Evolutionary conservation across 2,113 vertebrate genomes (phyloP), one percentile per base, ranked within the genome.

Genomic region (Melanostigma gelatinosum): DNA sequence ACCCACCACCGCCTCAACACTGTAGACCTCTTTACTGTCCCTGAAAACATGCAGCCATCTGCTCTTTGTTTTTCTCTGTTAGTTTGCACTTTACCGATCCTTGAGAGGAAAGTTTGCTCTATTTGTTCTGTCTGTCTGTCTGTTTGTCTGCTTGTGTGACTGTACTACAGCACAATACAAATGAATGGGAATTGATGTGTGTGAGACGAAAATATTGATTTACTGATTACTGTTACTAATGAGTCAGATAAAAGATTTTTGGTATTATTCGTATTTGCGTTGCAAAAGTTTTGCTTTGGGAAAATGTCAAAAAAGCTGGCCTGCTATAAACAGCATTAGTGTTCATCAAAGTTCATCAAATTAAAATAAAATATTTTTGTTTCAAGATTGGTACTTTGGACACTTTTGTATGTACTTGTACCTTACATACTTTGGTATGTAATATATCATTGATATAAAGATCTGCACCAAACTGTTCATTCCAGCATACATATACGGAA

Each of bases 21-120:
- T 63, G 24, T 10, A 44, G 42, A 58, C 18, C 4, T 27, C 8
- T 38, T 57, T 1, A 18, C 54, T 20, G n/a, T 29, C 29, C 57
- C 62, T 69, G 0, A 72, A 83, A 77, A 80, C 50, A 78, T 22
- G 73, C 72, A 55, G 68, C 74, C 38, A 22, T 72, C 24, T 36
- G 22, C 32, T 20, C 61, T 55, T 73, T 58, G 29, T 48, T 71
- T 52, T 69, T 40, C 40, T 57, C 12, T n/a, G 3, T 8, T 60
- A 44, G 3, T 34, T 10, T 8, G 4, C 12, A 36, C 61, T 27
- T 75, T 2, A 24, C 42, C 44, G 65, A 38, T 29, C 18, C 36
- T 24, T 75, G 22, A 54, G 42, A 24, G 60, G 61, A 66, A 58
- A 50, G 62, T 16, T 7, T 8, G 11, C 27, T 27, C 40, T 42